Evolutionary conservation across 2,888 invertebrate genomes (phyloP), one percentile per base, ranked within the genome.

Genomic region (Ferrisia virgata): DNA sequence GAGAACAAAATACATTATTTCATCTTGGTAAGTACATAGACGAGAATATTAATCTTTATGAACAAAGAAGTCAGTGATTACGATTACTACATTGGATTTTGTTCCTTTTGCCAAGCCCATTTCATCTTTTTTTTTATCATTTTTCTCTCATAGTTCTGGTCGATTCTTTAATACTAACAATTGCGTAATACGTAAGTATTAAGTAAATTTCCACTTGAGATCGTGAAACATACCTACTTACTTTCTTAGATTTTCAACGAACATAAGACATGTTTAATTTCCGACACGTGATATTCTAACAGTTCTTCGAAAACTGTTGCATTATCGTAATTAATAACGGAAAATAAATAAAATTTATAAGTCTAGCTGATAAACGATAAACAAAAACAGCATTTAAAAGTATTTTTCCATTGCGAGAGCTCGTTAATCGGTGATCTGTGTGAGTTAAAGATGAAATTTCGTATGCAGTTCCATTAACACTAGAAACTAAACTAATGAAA

Each of bases 331-430:
- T 31, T 72, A 64, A 33, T 72, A 15, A 33, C n/a, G 25, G 72
- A 72, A 72, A 72, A 33, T 36, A 36, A 72, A 36, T 33, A 33
- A 5, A 36, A 33, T 31, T 72, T 18, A 36, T 15, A 11, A 72
- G 33, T 33, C 33, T 72, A 33, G 72, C 18, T 15, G 72, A 72
- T 72, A 72, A 72, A 36, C 4, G 22, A 72, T 47, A 72, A 33
- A 18, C n/a, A 72, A 25, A 28, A 64, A 72, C 33, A 72, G 36
- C 33, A 72, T 72, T 72, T n/a, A 72, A 72, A 9, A 33, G 72
- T 72, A 72, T 72, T 72, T 72, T 72, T 72, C 72, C 72, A 72
- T 72, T 13, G 2, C n/a, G 4, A 72, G 9, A 72, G 72, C 72
- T 72, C 18, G 33, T 72, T 72, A 72, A 33, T 72, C 72, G 33